These are phyloP conservation scores for Heliocidaris tuberculata DNA, from an alignment of 35 echinoderm and acorn worm genomes.

Conservation along the genomic window DNA sequence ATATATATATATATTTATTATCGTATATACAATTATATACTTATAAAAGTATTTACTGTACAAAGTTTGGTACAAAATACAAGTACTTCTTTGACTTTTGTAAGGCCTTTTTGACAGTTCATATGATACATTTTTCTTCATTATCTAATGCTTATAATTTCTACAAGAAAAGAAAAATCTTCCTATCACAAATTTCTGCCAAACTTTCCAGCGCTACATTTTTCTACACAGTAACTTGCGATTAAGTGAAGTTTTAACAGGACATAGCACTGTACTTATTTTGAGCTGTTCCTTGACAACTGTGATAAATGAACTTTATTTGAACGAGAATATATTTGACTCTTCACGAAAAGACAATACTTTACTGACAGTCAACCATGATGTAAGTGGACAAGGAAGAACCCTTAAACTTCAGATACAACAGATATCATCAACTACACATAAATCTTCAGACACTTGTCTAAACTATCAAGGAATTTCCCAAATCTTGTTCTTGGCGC, in stretches of 20 bases:
- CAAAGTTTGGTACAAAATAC: not conserved
- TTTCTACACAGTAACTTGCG: not conserved
- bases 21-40: slow-evolving; percentile 35
- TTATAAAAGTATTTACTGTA: slow-evolving; percentile 27
- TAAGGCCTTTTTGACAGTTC: not conserved
- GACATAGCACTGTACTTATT: too few relatives aligned
- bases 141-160: not conserved
- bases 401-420: too few relatives aligned
- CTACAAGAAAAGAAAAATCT: not conserved
- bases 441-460: too few relatives aligned
- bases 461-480: too few relatives aligned
- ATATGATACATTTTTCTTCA: not conserved
- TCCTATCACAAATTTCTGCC: not conserved
- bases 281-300: not conserved
- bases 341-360: not conserved
- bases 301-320: not conserved
- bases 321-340: not conserved
- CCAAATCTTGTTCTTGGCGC: too few relatives aligned
- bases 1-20: not conserved
- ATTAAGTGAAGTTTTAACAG: not conserved
- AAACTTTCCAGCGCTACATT: not conserved
- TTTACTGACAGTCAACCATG: not conserved
- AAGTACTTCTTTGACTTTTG: not conserved
- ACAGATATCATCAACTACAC: too few relatives aligned
- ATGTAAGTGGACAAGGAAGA: too few relatives aligned